Evolutionary conservation across 2,888 invertebrate genomes (phyloP), one percentile per base, ranked within the genome.

Genomic region (Pyrochroa serraticornis): DNA sequence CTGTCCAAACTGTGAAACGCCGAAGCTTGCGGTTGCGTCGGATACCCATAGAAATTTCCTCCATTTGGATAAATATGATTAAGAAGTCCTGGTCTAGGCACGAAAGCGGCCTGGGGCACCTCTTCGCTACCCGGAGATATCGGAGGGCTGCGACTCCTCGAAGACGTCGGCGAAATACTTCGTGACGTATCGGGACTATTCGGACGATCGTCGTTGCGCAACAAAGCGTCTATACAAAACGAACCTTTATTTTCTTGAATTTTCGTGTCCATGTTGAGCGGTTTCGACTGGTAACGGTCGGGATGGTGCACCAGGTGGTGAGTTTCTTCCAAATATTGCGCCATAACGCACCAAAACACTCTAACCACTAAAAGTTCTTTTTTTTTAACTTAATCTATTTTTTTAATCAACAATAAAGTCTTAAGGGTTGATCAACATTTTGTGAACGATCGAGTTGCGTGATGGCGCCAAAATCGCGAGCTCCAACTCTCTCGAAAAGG

Each of bases 201-300:
- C 50, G 76, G 69, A 32, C 75, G 68, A 7, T 73, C 72, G 13
- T 77, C 75, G 57, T 71, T 71, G 49, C 77, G 71, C 0, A 93
- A 92, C 1, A 95, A 79, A 0, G 95, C 94, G 73, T 95, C 95
- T 65, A 95, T 95, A 74, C 95, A 93, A 74, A 95, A 95, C 0
- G 94, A 93, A 47, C 91, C 75, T 65, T 80, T 80, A 52, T 70
- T 75, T 63, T 79, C 78, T 54, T 75, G 77, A 12, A 78, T 69
- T 66, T 78, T 78, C n/a, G 78, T 78, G 58, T 78, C 77, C 76
- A 78, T 76, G 54, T 73, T 74, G n/a, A 73, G 10, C 2, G 71
- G 72, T 57, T 73, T 73, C 31, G 68, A 63, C 58, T 69, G 70
- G 53, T 68, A 67, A 41, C 71, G 64, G 33, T 65, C 68, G 52